Conservation (phyloP, 2,888 invertebrate genomes). For the Eucriotettix oculatus region DNA sequence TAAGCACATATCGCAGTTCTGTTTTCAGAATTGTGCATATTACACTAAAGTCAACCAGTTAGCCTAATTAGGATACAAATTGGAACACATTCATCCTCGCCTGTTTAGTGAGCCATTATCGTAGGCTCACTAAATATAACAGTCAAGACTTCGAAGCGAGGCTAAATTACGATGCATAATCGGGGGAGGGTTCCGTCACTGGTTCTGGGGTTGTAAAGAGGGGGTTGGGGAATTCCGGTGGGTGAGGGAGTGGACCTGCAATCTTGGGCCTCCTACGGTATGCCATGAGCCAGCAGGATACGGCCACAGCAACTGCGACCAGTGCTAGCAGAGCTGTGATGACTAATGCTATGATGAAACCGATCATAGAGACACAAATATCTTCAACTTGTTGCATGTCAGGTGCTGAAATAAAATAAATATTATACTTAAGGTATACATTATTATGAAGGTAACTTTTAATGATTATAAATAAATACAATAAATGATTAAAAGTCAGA, state of each 20-base stretch:
- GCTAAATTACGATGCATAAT: constrained; percentile 37
- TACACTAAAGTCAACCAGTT: neutral
- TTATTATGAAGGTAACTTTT: no score
- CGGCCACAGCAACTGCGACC: constrained; percentile 85
- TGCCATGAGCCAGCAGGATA: constrained; percentile 91
- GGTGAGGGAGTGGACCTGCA: constrained; percentile 81
- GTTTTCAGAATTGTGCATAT: neutral
- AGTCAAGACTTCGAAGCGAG: neutral
- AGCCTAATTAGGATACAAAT: neutral
- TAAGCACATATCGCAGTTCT: no score
- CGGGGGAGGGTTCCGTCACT: constrained; percentile 65
- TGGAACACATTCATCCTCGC: neutral
- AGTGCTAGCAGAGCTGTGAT: constrained; percentile 81
- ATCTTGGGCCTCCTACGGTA: constrained; percentile 75
- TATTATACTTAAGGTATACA: no score
- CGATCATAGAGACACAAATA: constrained; percentile 87
- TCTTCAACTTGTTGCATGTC: constrained; percentile 47
- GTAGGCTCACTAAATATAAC: no score
- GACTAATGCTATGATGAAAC: constrained; percentile 79
- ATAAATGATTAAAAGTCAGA: neutral
- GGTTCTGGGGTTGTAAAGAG: constrained; percentile 71
- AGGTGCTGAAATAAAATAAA: constrained; percentile 28
- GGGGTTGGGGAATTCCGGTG: constrained; percentile 89
- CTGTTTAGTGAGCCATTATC: neutral
- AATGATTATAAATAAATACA: neutral